phyloP scores from a whole-genome alignment of 2,888 invertebrate species.

The Chesias legatella region DNA sequence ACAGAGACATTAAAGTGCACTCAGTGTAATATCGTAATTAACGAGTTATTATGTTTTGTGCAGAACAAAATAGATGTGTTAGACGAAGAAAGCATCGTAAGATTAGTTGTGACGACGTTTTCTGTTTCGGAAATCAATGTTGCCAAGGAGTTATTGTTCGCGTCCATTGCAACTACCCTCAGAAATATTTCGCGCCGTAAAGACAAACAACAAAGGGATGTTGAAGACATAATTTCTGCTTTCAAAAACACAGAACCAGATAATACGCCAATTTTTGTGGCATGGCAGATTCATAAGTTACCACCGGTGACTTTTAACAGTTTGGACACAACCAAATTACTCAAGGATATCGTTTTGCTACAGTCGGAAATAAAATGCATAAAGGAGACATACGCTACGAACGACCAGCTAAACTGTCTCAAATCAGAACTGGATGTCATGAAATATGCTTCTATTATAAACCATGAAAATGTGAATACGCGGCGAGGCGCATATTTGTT shows the following conservation, averaged over 20 bases:
- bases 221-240: conserved; percentile 23
- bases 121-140: background rate
- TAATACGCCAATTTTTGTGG: conserved; percentile 1
- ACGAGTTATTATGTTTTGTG: conserved; percentile 5
- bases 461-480: background rate
- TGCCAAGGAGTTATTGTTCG: conserved; percentile 1
- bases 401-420: background rate
- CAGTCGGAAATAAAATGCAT: background rate
- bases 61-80: conserved; percentile 6
- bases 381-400: conserved; percentile 1
- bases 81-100: conserved; percentile 4
- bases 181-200: conserved; percentile 2
- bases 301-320: background rate
- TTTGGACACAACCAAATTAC: background rate
- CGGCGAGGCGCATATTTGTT: background rate
- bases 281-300: background rate
- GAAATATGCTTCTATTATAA: background rate
- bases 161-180: conserved; percentile 2
- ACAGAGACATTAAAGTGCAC: conserved; percentile 3
- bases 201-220: conserved; percentile 1
- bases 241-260: background rate
- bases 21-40: conserved; percentile 6
- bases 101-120: background rate
- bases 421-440: background rate
- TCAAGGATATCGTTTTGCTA: background rate